Evolutionary conservation across 2,113 vertebrate genomes (phyloP).

Genomic region (Peucedramus taeniatus): DNA sequence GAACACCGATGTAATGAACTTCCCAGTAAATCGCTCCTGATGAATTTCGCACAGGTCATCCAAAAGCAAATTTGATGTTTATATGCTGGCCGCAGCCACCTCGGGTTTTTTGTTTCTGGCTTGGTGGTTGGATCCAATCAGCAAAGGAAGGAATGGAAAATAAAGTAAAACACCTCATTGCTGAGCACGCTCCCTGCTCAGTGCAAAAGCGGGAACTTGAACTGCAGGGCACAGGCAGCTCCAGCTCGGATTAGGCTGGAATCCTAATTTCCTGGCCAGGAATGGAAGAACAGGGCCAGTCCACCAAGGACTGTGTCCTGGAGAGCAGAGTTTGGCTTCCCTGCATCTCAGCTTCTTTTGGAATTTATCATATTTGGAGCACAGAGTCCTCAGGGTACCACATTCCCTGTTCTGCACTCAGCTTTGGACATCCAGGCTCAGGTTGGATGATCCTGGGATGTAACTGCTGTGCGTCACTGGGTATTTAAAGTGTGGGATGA

Average conservation of each 20-base stretch:
- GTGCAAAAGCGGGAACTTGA: neutral
- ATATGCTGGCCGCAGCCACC: neutral
- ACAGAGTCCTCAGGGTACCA: neutral
- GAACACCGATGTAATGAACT: neutral
- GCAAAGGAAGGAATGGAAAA: neutral
- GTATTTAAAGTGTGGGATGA: neutral
- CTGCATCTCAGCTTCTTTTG: neutral
- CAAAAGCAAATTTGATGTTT: constrained; percentile 41
- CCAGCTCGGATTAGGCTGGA: neutral
- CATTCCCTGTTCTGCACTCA: neutral
- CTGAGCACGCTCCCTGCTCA: neutral
- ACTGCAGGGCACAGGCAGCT: neutral
- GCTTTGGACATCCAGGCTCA: neutral
- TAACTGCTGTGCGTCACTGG: neutral
- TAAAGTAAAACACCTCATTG: neutral
- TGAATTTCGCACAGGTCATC: constrained; percentile 3
- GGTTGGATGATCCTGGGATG: neutral
- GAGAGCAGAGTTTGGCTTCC: neutral
- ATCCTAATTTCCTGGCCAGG: neutral
- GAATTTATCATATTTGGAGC: neutral
- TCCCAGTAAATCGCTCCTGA: neutral
- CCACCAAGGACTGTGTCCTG: neutral
- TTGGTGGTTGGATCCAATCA: neutral
- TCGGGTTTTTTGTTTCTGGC: neutral
- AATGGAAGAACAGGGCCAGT: neutral